These are phyloP conservation scores for Mystacides longicornis DNA, from an alignment of 2,888 invertebrate genomes.

Conservation along the genomic window DNA sequence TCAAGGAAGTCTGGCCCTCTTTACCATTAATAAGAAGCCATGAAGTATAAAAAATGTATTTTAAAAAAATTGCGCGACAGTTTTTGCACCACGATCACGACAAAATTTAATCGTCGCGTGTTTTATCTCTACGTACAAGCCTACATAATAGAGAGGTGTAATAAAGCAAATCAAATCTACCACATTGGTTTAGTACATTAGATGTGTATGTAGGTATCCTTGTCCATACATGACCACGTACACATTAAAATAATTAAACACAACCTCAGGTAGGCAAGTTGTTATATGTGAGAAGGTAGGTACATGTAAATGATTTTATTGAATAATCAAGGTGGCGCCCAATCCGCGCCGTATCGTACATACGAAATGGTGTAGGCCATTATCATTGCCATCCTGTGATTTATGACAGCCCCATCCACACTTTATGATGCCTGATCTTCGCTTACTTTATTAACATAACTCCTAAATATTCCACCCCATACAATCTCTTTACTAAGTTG, in stretches of 20 bases:
- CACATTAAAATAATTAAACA: not conserved
- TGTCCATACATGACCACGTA: too few species aligned
- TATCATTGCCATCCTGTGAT: not conserved
- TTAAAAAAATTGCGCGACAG: not conserved
- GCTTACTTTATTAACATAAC: too few species aligned
- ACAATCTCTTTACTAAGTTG: too few species aligned
- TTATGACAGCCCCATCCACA: not conserved
- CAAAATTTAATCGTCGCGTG: not conserved
- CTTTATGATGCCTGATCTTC: too few species aligned
- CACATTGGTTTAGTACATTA: too few species aligned
- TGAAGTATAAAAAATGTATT: too few species aligned
- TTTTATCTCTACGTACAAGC: too few species aligned
- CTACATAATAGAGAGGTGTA: not conserved
- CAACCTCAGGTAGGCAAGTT: too few species aligned
- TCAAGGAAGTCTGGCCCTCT: too few species aligned
- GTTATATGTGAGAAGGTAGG: not conserved
- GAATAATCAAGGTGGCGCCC: conserved; percentile 2
- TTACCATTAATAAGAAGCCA: too few species aligned
- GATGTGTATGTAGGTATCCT: too few species aligned
- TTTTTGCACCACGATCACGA: not conserved
- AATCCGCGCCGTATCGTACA: not conserved
- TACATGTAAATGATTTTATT: not conserved
- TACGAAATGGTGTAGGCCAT: conserved; percentile 1
- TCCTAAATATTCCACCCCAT: too few species aligned
- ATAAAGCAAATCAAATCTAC: not conserved